These are phyloP conservation scores for Cremastinae sp. DNA, from an alignment of 2,888 invertebrate species.

Conservation along the genomic window DNA sequence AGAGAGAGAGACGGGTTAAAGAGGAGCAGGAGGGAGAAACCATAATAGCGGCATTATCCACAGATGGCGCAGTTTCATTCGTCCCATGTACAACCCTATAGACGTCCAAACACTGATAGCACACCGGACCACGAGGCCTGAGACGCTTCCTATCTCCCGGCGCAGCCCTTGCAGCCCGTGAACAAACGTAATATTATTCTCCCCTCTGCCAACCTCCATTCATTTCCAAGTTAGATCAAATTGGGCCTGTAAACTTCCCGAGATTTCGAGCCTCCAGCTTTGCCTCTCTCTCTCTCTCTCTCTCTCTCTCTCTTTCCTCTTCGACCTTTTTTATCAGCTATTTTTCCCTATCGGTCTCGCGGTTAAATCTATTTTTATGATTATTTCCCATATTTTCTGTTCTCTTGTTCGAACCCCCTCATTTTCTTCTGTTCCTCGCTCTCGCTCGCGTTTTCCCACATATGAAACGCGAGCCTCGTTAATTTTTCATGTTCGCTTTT, in stretches of 20 bases:
- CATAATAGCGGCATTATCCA: conserved; percentile 66
- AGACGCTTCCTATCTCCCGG: neutral
- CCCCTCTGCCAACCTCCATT: neutral
- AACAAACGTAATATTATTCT: conserved; percentile 30
- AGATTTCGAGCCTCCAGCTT: conserved; percentile 33
- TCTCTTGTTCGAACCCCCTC: too few species aligned
- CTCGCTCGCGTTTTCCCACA: neutral
- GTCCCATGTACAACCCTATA: conserved; percentile 36
- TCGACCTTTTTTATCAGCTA: neutral
- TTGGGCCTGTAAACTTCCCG: conserved; percentile 38
- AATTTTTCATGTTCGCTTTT: neutral
- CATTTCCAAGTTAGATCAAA: conserved; percentile 29
- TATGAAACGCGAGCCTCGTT: neutral
- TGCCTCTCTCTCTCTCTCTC: too few species aligned
- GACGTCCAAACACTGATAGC: neutral
- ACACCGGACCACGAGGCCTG: conserved; percentile 33
- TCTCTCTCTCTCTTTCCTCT: too few species aligned
- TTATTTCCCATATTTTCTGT: neutral
- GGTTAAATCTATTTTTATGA: neutral
- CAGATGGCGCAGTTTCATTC: conserved; percentile 65
- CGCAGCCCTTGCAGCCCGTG: conserved; percentile 12
- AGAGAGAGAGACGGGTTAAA: conserved; percentile 1
- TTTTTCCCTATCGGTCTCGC: neutral
- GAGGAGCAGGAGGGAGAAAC: conserved; percentile 10
- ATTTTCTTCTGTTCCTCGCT: neutral